A percentile compares a stretch with the other conserved stretches of the same genome.
These are phyloP conservation scores for Paguma larvata DNA, from an alignment of 2,797 vertebrate genomes.

Conservation along the genomic window DNA sequence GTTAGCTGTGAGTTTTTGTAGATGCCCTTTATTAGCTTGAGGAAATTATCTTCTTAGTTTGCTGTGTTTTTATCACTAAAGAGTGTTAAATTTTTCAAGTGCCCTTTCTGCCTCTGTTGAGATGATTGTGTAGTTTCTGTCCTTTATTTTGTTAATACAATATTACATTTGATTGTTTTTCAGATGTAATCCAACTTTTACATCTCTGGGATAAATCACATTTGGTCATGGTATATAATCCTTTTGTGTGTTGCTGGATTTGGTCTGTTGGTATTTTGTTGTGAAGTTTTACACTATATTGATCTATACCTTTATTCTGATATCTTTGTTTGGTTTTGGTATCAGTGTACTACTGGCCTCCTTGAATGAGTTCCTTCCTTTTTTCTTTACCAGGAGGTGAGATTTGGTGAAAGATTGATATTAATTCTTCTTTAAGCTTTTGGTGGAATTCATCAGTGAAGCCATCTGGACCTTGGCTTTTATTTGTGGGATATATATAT, in stretches of 20 bases:
- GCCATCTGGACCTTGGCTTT: background rate
- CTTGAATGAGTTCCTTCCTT: background rate
- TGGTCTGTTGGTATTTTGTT: slow-evolving; percentile 18
- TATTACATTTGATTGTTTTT: background rate
- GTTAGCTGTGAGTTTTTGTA: background rate
- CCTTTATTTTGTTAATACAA: background rate
- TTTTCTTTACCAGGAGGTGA: background rate
- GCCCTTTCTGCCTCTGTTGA: background rate
- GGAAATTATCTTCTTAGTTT: slow-evolving; percentile 19
- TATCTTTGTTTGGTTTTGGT: slow-evolving; percentile 1
- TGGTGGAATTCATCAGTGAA: background rate
- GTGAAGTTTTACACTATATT: background rate
- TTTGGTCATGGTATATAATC: background rate
- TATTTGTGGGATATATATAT: background rate
- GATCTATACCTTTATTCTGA: background rate
- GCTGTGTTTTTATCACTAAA: slow-evolving; percentile 9
- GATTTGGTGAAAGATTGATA: background rate
- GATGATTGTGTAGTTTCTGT: background rate
- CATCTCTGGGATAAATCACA: background rate
- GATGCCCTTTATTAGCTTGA: background rate
- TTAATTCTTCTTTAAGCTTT: slow-evolving; percentile 6
- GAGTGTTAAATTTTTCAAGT: background rate
- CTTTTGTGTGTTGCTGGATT: slow-evolving; percentile 6
- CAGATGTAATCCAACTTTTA: background rate
- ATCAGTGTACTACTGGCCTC: background rate